Conservation (phyloP, 2,113 vertebrate species). For the Actenoides hombroni region DNA sequence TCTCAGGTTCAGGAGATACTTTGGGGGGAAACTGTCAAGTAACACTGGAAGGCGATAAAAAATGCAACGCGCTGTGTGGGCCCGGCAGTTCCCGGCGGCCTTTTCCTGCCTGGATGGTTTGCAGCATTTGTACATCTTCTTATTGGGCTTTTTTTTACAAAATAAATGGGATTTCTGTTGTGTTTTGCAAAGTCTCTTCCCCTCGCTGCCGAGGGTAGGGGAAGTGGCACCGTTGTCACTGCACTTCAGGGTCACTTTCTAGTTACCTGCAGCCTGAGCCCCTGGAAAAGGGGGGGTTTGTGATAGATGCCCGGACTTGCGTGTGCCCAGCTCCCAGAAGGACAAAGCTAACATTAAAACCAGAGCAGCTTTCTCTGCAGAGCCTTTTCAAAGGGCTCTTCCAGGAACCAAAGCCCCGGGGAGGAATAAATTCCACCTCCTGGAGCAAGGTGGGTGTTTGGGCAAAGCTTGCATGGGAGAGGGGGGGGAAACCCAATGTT, state of each 20-base stretch:
- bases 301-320: not conserved
- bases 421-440: not conserved
- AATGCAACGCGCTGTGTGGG: accelerated
- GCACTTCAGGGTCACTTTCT: no score
- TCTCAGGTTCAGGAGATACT: not conserved
- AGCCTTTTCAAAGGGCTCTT: not conserved
- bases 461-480: no score
- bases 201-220: accelerated
- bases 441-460: not conserved
- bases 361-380: accelerated
- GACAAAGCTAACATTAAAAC: not conserved
- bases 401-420: not conserved
- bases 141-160: not conserved
- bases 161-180: not conserved
- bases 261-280: accelerated
- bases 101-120: not conserved
- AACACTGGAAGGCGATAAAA: not conserved
- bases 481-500: not conserved
- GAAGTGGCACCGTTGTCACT: accelerated
- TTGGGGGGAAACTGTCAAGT: not conserved
- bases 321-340: not conserved
- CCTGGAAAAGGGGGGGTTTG: not conserved
- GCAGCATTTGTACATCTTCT: not conserved
- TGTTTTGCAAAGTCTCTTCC: not conserved
- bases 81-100: not conserved